Evolutionary conservation across 2,888 invertebrate genomes (phyloP).

Genomic region (Drosophila anomalata): DNA sequence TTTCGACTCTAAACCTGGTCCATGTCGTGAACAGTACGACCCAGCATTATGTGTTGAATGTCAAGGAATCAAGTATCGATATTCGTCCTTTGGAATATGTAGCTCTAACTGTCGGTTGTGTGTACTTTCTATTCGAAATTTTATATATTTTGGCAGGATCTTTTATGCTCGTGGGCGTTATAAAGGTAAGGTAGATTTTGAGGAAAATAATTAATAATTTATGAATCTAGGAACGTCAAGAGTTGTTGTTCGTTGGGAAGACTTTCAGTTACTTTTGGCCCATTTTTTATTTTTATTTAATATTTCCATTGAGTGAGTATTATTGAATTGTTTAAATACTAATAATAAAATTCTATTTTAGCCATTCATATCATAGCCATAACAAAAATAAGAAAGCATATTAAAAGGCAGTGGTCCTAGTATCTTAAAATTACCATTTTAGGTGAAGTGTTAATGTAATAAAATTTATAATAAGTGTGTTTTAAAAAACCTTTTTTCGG

Average conservation of each 20-base stretch:
- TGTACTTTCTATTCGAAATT: neutral
- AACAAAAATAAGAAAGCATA: neutral
- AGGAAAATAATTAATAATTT: neutral
- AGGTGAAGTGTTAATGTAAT: too few relatives aligned
- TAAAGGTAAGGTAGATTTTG: neutral
- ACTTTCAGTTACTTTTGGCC: neutral
- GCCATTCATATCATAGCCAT: neutral
- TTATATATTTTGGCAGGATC: neutral
- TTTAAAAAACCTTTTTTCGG: too few relatives aligned
- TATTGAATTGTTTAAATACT: neutral
- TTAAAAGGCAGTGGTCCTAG: too few relatives aligned
- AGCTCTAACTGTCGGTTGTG: neutral
- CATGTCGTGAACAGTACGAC: too few relatives aligned
- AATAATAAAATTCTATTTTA: neutral
- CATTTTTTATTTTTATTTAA: neutral
- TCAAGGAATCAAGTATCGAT: too few relatives aligned
- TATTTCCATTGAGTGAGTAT: neutral
- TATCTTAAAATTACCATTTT: too few relatives aligned
- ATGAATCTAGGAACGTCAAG: too few relatives aligned
- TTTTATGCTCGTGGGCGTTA: neutral
- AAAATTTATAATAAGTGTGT: too few relatives aligned
- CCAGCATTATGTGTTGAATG: too few relatives aligned
- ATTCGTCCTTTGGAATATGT: too few relatives aligned
- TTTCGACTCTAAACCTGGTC: too few relatives aligned
- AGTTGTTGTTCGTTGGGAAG: neutral